phyloP scores from a whole-genome alignment of 2,113 vertebrate genomes.

The Sturnira hondurensis region DNA sequence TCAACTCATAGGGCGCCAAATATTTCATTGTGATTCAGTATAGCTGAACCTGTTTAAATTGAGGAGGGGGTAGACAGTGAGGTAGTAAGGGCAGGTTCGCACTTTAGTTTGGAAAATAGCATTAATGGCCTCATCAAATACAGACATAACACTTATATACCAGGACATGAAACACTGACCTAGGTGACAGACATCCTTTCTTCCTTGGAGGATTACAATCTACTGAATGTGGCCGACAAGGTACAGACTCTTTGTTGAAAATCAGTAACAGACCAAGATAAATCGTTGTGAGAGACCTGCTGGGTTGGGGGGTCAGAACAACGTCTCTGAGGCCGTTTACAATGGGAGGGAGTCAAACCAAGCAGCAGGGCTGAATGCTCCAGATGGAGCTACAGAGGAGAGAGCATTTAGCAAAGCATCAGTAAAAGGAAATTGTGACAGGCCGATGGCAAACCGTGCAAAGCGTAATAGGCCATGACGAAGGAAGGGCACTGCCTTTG shows the following conservation, averaged over 20 bases:
- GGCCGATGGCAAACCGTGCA: background rate
- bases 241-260: background rate
- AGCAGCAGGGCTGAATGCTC: background rate
- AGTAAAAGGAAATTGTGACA: background rate
- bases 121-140: background rate
- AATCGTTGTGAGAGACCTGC: background rate
- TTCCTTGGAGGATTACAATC: background rate
- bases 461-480: no score
- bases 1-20: background rate
- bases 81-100: background rate
- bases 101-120: background rate
- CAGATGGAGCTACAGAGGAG: background rate
- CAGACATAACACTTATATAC: background rate
- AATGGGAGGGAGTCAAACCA: background rate
- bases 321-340: background rate
- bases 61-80: background rate
- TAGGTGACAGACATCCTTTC: background rate
- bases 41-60: background rate
- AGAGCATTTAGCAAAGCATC: background rate
- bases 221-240: background rate
- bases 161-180: background rate
- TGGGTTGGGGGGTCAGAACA: background rate
- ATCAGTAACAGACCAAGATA: background rate
- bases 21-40: background rate
- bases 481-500: no score